Evolutionary conservation across 2,797 vertebrate genomes (phyloP), one percentile per base, ranked within the genome.

Genomic region (Capromys pilorides): DNA sequence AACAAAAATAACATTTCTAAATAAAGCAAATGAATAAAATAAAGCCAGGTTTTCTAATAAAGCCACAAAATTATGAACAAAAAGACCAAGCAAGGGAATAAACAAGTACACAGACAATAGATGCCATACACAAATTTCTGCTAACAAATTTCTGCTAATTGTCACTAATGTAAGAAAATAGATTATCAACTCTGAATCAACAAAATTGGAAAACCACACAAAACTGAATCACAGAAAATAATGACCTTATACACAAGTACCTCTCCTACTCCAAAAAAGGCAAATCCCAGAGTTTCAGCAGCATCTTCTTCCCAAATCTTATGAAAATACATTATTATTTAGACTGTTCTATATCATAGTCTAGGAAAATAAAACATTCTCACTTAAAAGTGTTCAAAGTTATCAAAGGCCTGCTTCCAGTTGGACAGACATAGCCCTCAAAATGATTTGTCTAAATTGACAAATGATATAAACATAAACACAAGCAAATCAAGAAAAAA

Each of bases 1-100:
- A 91, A 67, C 24, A 81, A 83, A 78, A 61, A 92, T 73, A 73
- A 67, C 41, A 82, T 19, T 39, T 81, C 64, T 59, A 93, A 82
- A 82, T 59, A 54, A 54, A 49, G 16, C 89, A 78, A 90, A n/a
- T 82, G 6, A 92, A 83, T 73, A 95, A 67, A 64, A 31, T 28
- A 90, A 91, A 18, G 0, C 21, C 33, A 64, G n/a, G 8, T 39
- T 82, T 92, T 90, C 82, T 28, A 86, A 45, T 64, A 80, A 79
- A 62, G 41, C 36, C 62, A 69, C 12, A 90, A 90, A 88, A 83
- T 45, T 45, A n/a, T 89, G 39, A 36, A 79, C 49, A 64, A 31
- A 39, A 85, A 84, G 18, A 79, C 2, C 0, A 87, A 59, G 36
- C n/a, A 79, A 91, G 26, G 33, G 69, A 71, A 71, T 71, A 82